Conservation (phyloP, 2,113 vertebrate genomes). For the Colinus virginianus region DNA sequence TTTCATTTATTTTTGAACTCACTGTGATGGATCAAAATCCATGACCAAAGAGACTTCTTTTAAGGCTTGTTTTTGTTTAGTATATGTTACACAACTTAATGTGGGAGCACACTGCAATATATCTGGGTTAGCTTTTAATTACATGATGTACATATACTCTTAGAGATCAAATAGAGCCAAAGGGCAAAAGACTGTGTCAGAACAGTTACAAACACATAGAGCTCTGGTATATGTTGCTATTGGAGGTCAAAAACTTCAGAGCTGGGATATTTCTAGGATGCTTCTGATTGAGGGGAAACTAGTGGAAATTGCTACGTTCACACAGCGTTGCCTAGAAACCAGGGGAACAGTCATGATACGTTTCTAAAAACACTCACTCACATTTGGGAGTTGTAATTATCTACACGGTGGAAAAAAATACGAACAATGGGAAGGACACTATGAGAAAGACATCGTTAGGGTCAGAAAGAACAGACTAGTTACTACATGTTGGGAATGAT, state of each 20-base stretch:
- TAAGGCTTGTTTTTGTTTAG: neutral
- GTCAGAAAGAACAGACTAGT: neutral
- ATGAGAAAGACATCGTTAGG: neutral
- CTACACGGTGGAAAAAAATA: neutral
- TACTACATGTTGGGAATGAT: neutral
- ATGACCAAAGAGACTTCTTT: neutral
- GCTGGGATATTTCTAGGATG: neutral
- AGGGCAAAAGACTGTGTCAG: neutral
- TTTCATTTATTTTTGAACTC: neutral
- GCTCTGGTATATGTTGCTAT: neutral
- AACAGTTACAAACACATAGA: neutral
- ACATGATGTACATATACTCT: neutral
- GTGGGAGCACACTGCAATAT: neutral
- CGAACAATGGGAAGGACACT: neutral
- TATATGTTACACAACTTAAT: neutral
- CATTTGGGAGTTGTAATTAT: constrained; percentile 48
- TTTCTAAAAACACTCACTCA: constrained; percentile 53
- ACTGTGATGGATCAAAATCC: neutral
- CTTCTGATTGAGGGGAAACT: constrained; percentile 20
- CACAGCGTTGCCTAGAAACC: constrained; percentile 76
- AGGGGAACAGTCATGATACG: constrained; percentile 12
- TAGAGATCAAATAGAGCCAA: neutral
- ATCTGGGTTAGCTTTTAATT: neutral
- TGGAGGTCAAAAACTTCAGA: constrained; percentile 15
- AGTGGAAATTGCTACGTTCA: constrained; percentile 39